Evolutionary conservation across 1,140 invertebrate species (phyloP), one percentile per base, ranked within the genome.

Genomic region (Phocides pigmalion): DNA sequence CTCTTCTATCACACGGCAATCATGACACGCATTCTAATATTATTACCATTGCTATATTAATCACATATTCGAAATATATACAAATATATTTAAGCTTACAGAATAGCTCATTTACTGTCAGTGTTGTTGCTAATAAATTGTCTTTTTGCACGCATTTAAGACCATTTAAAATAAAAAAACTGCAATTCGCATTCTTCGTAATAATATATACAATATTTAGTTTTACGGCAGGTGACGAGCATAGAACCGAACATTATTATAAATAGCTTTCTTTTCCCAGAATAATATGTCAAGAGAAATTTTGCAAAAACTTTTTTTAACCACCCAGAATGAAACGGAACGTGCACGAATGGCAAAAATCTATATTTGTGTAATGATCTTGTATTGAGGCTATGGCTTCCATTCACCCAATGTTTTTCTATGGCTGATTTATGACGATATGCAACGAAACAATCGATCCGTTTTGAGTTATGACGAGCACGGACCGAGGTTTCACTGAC

Each of bases 341-440:
- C 85, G 89, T 91, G 86, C 76, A 87, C 74, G 80, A 85, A 84
- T 78, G 79, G 70, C 76, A 82, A 85, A 89, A 89, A 89, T 84
- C 84, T 87, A 89, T 89, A 91, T 91, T 91, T 91, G 86, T 89
- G 80, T 91, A 91, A 89, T 88, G 88, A 90, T 87, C 73, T 78
- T 68, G 82, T 80, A 89, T 90, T 87, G 83, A 88, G 79, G 82
- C 68, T 68, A 82, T 63, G 66, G 54, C 65, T 70, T 64, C 78
- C 75, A 80, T 87, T 85, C 75, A 82, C 58, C 53, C 63, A 66
- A 66, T 68, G 72, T 78, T 81, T 79, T 82, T 81, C 74, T 78
- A 68, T 74, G 68, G 71, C 71, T 86, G 85, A 90, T 90, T 90
- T 90, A 90, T 85, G 82, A 44, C 72, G 66, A 84, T 83, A 84